phyloP scores from a whole-genome alignment of 2,797 vertebrate genomes.

The Hemibagrus guttatus region DNA sequence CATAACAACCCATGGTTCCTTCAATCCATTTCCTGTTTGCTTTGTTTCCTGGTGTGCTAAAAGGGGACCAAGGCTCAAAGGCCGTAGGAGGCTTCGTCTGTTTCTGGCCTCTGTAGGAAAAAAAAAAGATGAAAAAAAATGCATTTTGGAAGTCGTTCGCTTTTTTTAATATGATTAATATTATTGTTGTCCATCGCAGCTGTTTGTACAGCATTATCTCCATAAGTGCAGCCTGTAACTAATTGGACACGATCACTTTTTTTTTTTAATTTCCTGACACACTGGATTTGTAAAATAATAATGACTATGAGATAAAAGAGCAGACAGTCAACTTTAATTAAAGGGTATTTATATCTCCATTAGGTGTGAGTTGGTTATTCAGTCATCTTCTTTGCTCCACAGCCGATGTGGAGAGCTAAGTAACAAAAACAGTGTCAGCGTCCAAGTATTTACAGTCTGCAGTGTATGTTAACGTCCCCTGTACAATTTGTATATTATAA shows the following conservation, averaged over 20 bases:
- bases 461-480: constrained; percentile 73
- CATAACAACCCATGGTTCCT: constrained; percentile 62
- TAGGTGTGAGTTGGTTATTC: neutral
- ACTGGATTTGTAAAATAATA: constrained; percentile 25
- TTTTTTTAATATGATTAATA: neutral
- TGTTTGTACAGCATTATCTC: constrained; percentile 47
- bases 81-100: constrained; percentile 54
- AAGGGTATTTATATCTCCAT: constrained; percentile 26
- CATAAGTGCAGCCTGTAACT: constrained; percentile 33
- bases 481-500: constrained; percentile 87
- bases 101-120: constrained; percentile 8
- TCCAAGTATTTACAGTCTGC: constrained; percentile 26
- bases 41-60: constrained; percentile 62
- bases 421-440: neutral
- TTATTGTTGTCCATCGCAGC: constrained; percentile 58
- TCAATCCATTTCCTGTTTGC: constrained; percentile 67
- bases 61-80: constrained; percentile 60
- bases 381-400: neutral
- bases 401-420: neutral
- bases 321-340: neutral
- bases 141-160: constrained; percentile 66
- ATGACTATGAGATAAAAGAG: neutral
- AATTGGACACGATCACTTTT: neutral
- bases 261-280: constrained; percentile 12
- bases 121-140: neutral